Conservation (phyloP, 2,888 invertebrate genomes). For the Oeneis ivallda region DNA sequence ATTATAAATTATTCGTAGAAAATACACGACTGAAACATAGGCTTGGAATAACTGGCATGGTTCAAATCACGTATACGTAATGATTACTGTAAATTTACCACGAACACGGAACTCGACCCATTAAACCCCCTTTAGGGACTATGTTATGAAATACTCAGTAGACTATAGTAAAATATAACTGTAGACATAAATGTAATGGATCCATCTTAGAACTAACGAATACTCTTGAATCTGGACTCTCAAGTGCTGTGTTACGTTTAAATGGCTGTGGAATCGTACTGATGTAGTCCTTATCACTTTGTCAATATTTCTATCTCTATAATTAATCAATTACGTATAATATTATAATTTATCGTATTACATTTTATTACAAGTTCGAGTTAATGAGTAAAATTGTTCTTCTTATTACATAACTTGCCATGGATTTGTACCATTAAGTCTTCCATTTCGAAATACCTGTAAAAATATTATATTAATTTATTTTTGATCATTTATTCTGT, state of each 20-base stretch:
- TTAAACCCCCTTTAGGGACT: slow-evolving; percentile 36
- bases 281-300: slow-evolving; percentile 67
- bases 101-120: slow-evolving; percentile 35
- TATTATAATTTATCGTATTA: slow-evolving; percentile 48
- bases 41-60: slow-evolving; percentile 41
- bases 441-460: slow-evolving; percentile 72
- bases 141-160: slow-evolving; percentile 23
- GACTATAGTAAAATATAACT: slow-evolving; percentile 33
- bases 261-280: slow-evolving; percentile 81
- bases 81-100: slow-evolving; percentile 33
- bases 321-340: slow-evolving; percentile 41
- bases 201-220: slow-evolving; percentile 42
- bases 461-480: slow-evolving; percentile 53
- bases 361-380: slow-evolving; percentile 55
- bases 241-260: slow-evolving; percentile 73
- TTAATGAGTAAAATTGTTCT: slow-evolving; percentile 40
- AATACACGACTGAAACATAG: slow-evolving; percentile 33
- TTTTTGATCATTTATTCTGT: slow-evolving; percentile 59
- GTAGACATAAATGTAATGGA: slow-evolving; percentile 44
- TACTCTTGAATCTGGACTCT: slow-evolving; percentile 57
- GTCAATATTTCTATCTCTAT: slow-evolving; percentile 57
- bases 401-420: slow-evolving; percentile 60
- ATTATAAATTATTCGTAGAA: slow-evolving; percentile 36
- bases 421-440: slow-evolving; percentile 74
- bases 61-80: slow-evolving; percentile 62